These are phyloP conservation scores for Crocuta crocuta DNA, from an alignment of 2,113 vertebrate genomes.

Conservation along the genomic window DNA sequence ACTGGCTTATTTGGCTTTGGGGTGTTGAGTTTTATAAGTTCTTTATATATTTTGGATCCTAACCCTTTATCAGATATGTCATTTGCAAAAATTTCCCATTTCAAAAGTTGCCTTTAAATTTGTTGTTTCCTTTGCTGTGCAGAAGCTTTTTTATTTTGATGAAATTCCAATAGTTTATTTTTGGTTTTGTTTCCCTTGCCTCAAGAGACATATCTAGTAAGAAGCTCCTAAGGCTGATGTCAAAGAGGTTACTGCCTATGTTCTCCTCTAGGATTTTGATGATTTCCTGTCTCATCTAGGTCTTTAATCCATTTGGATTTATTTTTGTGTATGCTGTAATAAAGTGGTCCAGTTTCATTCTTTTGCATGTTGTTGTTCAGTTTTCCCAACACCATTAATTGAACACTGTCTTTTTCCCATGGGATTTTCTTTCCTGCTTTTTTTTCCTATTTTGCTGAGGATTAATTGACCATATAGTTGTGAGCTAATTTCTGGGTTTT, in stretches of 20 bases:
- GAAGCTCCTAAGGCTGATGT: not conserved
- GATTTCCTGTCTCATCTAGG: not conserved
- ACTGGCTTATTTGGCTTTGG: not conserved
- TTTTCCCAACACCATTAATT: not conserved
- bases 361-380: not conserved
- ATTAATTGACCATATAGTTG: not conserved
- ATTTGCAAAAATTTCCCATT: too few relatives aligned
- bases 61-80: too few relatives aligned
- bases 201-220: not conserved
- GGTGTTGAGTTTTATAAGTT: too few relatives aligned
- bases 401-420: not conserved
- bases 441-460: not conserved
- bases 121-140: too few relatives aligned
- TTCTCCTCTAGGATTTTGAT: not conserved
- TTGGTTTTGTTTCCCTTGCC: not conserved
- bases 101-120: too few relatives aligned
- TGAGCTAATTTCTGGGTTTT: not conserved
- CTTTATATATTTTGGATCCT: too few relatives aligned
- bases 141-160: too few relatives aligned
- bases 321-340: not conserved
- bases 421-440: not conserved
- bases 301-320: not conserved
- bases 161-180: not conserved
- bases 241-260: not conserved
- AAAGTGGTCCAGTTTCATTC: not conserved